A percentile compares a stretch with the other conserved stretches of the same genome.
These are phyloP conservation scores for Pelodiscus sinensis DNA, from an alignment of 2,113 vertebrate genomes.

Conservation along the genomic window DNA sequence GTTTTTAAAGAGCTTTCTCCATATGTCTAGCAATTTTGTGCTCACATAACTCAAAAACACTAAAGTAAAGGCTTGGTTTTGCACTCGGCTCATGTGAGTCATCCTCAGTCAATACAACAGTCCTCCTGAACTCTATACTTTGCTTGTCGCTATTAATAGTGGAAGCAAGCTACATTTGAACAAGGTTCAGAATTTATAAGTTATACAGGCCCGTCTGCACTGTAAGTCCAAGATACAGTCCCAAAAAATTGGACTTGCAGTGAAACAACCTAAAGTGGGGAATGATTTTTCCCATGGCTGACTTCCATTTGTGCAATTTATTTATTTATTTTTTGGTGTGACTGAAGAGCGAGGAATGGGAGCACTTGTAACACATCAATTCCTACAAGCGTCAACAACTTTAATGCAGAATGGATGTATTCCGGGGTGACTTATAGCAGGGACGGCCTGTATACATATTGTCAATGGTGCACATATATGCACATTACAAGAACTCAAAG, in stretches of 20 bases:
- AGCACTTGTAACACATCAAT: neutral
- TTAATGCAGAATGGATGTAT: too few relatives aligned
- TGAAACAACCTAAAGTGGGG: too few relatives aligned
- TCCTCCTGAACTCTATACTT: constrained; percentile 46
- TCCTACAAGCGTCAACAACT: too few relatives aligned
- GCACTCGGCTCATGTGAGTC: neutral
- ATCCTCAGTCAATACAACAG: constrained; percentile 23
- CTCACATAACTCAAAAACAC: constrained; percentile 21
- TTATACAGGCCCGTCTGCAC: too few relatives aligned
- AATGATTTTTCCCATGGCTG: too few relatives aligned
- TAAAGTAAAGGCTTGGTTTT: neutral
- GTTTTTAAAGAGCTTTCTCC: neutral
- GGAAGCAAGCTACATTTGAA: constrained; percentile 41
- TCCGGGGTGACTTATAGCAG: too few relatives aligned
- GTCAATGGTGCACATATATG: neutral
- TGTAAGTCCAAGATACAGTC: too few relatives aligned
- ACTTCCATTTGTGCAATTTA: too few relatives aligned
- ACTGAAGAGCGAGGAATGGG: too few relatives aligned
- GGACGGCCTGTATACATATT: neutral
- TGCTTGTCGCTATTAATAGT: constrained; percentile 24
- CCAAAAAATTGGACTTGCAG: too few relatives aligned
- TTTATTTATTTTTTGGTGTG: too few relatives aligned
- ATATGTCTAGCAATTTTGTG: neutral
- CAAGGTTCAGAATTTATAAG: neutral
- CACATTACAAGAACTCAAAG: neutral